Percentiles rank a stretch among this genome's conserved stretches.
Evolutionary conservation across 2,888 invertebrate species (phyloP).

Genomic region (Sphinx pinastri): DNA sequence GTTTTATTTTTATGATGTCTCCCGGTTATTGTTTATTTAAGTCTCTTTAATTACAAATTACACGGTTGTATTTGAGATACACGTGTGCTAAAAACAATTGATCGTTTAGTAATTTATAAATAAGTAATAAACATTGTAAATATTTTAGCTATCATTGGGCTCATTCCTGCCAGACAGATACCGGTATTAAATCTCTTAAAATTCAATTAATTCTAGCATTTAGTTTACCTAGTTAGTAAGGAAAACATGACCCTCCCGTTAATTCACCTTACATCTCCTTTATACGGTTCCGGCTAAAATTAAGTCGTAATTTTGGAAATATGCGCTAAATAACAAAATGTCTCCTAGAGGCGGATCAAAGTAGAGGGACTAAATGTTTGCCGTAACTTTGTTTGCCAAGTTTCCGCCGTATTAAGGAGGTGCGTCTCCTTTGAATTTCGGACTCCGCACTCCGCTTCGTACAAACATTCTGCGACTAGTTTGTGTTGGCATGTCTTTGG

Average conservation of each 20-base stretch:
- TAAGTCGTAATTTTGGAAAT: neutral
- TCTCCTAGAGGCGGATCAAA: constrained; percentile 12
- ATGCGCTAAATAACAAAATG: neutral
- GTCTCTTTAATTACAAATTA: no score
- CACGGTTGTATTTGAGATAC: no score
- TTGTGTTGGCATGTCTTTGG: neutral
- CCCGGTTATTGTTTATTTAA: neutral
- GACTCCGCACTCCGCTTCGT: neutral
- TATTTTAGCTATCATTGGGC: no score
- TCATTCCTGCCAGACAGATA: no score
- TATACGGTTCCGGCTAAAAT: neutral
- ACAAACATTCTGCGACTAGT: neutral
- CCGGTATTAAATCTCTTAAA: no score
- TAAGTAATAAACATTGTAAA: no score
- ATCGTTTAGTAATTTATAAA: no score
- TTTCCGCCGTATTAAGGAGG: neutral
- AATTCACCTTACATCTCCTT: neutral
- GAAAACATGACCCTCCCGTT: neutral
- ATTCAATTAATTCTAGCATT: no score
- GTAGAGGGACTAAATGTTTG: neutral
- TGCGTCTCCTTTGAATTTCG: neutral
- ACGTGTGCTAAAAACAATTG: neutral
- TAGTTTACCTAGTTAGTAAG: neutral
- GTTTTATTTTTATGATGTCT: neutral
- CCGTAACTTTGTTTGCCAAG: constrained; percentile 1